Evolutionary conservation across 2,888 invertebrate species (phyloP).

Genomic region (Leucophenga maculata): DNA sequence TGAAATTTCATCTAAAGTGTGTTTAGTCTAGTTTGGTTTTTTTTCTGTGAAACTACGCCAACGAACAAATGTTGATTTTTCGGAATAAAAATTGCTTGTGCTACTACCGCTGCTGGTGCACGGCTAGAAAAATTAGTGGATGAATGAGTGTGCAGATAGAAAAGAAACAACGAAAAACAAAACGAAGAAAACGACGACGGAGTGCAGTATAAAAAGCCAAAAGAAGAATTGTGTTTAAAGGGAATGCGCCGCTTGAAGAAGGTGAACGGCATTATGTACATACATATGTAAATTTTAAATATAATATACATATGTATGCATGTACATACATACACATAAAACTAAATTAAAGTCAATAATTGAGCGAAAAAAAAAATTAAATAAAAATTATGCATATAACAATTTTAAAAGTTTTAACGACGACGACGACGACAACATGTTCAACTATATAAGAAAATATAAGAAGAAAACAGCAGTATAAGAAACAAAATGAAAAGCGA

Average conservation of each 20-base stretch:
- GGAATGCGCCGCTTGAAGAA: constrained; percentile 68
- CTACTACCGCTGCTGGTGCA: not conserved
- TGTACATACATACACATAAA: no score
- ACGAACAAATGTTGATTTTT: constrained; percentile 23
- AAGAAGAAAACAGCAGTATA: not conserved
- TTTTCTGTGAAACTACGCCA: constrained; percentile 21
- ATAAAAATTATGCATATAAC: no score
- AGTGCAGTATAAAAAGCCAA: constrained; percentile 37
- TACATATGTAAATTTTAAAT: no score
- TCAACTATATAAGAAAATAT: not conserved
- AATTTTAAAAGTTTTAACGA: no score
- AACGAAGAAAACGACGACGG: constrained; percentile 34
- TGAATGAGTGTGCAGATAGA: constrained; percentile 21
- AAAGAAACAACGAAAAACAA: constrained; percentile 40
- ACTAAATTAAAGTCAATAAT: no score
- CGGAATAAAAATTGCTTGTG: constrained; percentile 16
- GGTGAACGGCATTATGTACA: constrained; percentile 59
- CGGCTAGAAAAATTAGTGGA: not conserved
- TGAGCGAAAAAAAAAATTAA: constrained; percentile 9
- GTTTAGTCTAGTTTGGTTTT: constrained; percentile 47
- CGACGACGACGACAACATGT: no score
- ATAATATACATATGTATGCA: no score
- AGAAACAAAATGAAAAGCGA: not conserved
- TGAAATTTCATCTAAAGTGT: constrained; percentile 24
- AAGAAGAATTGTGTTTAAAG: constrained; percentile 57